These are phyloP conservation scores for Hippoglossus stenolepis DNA, from an alignment of 2,113 vertebrate species.

Conservation along the genomic window DNA sequence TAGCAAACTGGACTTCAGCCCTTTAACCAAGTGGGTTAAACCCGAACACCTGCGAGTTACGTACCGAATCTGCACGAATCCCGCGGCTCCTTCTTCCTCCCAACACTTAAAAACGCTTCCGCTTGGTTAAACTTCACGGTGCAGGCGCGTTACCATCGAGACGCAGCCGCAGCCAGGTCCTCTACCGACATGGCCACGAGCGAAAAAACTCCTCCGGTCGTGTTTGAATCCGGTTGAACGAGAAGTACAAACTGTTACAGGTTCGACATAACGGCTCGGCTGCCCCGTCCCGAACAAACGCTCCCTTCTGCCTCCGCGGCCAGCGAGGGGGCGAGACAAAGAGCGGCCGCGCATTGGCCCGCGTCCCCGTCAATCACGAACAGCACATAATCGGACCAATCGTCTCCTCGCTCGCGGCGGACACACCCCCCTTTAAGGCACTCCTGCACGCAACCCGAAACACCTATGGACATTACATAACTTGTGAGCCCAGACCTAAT, in stretches of 20 bases:
- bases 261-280: constrained; percentile 55
- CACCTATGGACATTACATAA: constrained; percentile 70
- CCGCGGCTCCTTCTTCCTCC: constrained; percentile 45
- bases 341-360: constrained; percentile 38
- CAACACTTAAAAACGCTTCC: constrained; percentile 27
- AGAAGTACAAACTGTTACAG: constrained; percentile 43
- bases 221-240: constrained; percentile 51
- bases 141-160: neutral
- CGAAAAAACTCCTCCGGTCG: neutral
- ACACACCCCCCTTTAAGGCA: constrained; percentile 17
- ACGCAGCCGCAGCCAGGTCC: neutral
- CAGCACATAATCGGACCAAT: constrained; percentile 29
- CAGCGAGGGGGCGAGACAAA: constrained; percentile 34
- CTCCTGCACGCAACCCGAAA: constrained; percentile 34
- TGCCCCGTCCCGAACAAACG: constrained; percentile 67
- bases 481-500: constrained; percentile 3
- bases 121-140: constrained; percentile 33
- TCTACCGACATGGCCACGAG: neutral
- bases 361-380: constrained; percentile 57
- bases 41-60: constrained; percentile 1
- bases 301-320: constrained; percentile 46
- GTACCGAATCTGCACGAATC: constrained; percentile 46
- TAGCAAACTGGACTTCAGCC: neutral
- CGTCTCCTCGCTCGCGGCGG: neutral
- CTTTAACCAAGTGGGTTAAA: neutral